These are phyloP conservation scores for Drosophila guanche DNA, from an alignment of 1,140 invertebrate species.

Conservation along the genomic window DNA sequence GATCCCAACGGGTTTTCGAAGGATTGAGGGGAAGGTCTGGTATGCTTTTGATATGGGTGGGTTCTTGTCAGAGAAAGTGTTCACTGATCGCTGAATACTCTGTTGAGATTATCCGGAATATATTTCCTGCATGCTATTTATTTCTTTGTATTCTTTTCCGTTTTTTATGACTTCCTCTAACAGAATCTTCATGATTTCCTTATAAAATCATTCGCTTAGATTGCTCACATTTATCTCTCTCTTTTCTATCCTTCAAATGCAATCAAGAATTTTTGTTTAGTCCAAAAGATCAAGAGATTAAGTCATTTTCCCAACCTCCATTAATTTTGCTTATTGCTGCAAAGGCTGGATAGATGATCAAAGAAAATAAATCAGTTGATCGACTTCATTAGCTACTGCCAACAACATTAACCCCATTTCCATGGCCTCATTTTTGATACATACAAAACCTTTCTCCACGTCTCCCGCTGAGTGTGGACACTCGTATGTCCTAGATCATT, in stretches of 20 bases:
- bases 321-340: slow-evolving; percentile 1
- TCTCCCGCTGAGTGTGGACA: slow-evolving; percentile 27
- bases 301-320: not conserved
- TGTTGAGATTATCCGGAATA: no score
- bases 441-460: slow-evolving; percentile 46
- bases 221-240: no score
- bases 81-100: not conserved
- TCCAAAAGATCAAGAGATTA: no score
- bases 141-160: no score
- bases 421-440: slow-evolving; percentile 12
- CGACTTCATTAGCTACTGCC: slow-evolving; percentile 1
- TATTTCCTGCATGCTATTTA: no score
- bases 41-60: slow-evolving; percentile 25
- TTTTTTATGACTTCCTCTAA: no score
- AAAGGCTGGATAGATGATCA: slow-evolving; percentile 16
- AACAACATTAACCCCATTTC: slow-evolving; percentile 21
- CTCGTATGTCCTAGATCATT: slow-evolving; percentile 33
- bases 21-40: not conserved
- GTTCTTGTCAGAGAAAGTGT: slow-evolving; percentile 12
- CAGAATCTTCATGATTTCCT: no score
- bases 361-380: slow-evolving; percentile 9
- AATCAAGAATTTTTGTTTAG: no score
- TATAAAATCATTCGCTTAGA: no score
- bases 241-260: no score
- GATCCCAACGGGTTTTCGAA: slow-evolving; percentile 34